Evolutionary conservation across 1,140 invertebrate genomes (phyloP), one percentile per base, ranked within the genome.

Genomic region (Chrysopa pallens): DNA sequence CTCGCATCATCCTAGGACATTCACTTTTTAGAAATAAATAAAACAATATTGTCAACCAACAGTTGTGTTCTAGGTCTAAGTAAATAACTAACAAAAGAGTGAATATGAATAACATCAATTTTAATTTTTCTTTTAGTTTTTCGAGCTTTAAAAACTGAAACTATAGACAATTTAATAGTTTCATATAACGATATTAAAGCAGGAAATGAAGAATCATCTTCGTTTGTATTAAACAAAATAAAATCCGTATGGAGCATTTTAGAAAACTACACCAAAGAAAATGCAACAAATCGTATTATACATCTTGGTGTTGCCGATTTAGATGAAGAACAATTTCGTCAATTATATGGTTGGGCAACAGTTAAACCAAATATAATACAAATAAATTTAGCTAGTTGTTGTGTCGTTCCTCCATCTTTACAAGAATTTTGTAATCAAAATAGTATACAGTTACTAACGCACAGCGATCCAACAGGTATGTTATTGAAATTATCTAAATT

Each of bases 381-480:
- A 67, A 92, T 98, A 46, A 96, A 93, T 67, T 70, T 97, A 39
- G 80, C 89, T 1, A 84, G 83, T 4, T 98, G 93, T 61, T 98
- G 94, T 69, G 84, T 94, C 4, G 92, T 98, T 44, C 91, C 93
- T 9, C 78, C 84, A 14, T 78, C 83, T 8, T 70, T 98, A 43
- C 80, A 88, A 57, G 71, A 76, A 41, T 98, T 91, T 67, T 89
- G 91, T 42, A 84, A 84, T 55, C 74, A 84, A 49, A 78, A 93
- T 54, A 81, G 90, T 51, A 80, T 98, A 39, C 90, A 96, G 54
- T 66, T 98, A 14, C 67, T 97, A 6, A 97, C 93, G 1, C 93
- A 98, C 60, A 92, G 82, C 58, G 94, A 98, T 67, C 85, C 91
- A 4, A 73, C 73, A 58, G 80, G 90, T 88, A 64, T 69, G 62